phyloP scores from a whole-genome alignment of 2,888 invertebrate genomes.

The Seira musarum region DNA sequence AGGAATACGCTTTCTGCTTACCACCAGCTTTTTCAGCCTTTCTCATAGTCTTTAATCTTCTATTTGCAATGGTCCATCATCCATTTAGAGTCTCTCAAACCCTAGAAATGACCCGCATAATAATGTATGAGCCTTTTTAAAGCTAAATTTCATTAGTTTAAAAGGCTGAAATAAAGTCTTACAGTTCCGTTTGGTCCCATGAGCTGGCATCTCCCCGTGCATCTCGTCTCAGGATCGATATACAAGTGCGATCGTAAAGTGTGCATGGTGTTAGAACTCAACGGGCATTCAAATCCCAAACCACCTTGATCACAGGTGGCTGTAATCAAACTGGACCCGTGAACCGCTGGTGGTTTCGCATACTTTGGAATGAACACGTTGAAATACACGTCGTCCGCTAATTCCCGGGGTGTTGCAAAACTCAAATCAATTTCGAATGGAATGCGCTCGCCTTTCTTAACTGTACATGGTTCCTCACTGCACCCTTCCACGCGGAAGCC shows the following conservation, averaged over 20 bases:
- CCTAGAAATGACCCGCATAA: slow-evolving; percentile 27
- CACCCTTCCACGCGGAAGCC: slow-evolving; percentile 25
- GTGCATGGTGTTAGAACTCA: slow-evolving; percentile 2
- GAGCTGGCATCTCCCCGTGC: slow-evolving; percentile 25
- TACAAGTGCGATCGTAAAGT: slow-evolving; percentile 21
- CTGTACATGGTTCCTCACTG: slow-evolving; percentile 27
- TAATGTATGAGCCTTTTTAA: too few species aligned
- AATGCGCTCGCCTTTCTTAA: slow-evolving; percentile 31
- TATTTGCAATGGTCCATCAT: slow-evolving; percentile 34
- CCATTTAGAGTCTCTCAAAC: slow-evolving; percentile 40
- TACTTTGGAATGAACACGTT: slow-evolving; percentile 37
- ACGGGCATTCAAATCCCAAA: slow-evolving; percentile 37
- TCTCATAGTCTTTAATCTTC: too few species aligned
- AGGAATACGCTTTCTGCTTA: slow-evolving; percentile 27
- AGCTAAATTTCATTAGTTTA: neutral
- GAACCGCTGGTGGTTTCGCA: slow-evolving; percentile 26
- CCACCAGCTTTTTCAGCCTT: neutral
- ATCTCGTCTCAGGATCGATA: slow-evolving; percentile 15
- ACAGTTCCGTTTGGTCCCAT: slow-evolving; percentile 30
- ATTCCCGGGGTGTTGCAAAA: slow-evolving; percentile 14
- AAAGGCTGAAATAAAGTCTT: neutral
- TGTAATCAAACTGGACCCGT: slow-evolving; percentile 32
- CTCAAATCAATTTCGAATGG: slow-evolving; percentile 43
- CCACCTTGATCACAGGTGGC: slow-evolving; percentile 37
- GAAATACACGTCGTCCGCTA: slow-evolving; percentile 30